These are phyloP conservation scores for Oxytorus armatus DNA, from an alignment of 2,888 invertebrate genomes.

Conservation along the genomic window DNA sequence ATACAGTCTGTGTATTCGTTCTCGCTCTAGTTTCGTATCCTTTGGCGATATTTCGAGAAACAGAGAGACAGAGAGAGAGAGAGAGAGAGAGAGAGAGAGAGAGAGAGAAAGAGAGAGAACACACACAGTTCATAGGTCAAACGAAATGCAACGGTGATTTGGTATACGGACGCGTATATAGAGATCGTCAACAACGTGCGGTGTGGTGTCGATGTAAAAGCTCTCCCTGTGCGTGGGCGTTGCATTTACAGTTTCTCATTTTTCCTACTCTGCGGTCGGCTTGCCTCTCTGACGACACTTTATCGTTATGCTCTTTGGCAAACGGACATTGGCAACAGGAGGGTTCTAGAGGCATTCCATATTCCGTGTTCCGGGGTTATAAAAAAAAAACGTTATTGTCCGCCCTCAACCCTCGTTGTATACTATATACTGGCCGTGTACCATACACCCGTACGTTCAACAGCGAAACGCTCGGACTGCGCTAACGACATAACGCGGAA, in stretches of 20 bases:
- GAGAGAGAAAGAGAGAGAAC: neutral
- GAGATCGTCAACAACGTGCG: slow-evolving; percentile 36
- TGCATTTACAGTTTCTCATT: slow-evolving; percentile 65
- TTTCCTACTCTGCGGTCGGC: slow-evolving; percentile 50
- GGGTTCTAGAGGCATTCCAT: slow-evolving; percentile 5
- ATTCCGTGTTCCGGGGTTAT: slow-evolving; percentile 35
- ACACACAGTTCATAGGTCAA: neutral
- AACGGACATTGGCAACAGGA: slow-evolving; percentile 11
- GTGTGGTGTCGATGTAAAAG: neutral
- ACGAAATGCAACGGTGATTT: slow-evolving; percentile 29
- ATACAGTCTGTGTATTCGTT: slow-evolving; percentile 2
- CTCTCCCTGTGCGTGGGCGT: slow-evolving; percentile 10
- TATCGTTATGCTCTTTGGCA: slow-evolving; percentile 17
- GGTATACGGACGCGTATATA: neutral
- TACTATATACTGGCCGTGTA: too few relatives aligned
- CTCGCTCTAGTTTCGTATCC: slow-evolving; percentile 17
- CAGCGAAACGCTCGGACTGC: neutral
- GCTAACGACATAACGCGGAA: slow-evolving; percentile 8
- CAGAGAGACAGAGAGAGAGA: neutral
- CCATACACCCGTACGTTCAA: neutral
- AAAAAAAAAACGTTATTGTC: slow-evolving; percentile 60
- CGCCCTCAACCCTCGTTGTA: slow-evolving; percentile 25
- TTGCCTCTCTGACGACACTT: too few relatives aligned
- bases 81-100: neutral
- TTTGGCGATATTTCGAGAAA: slow-evolving; percentile 13